These are phyloP conservation scores for Champsocephalus esox DNA, from an alignment of 2,797 vertebrate genomes.

Conservation along the genomic window DNA sequence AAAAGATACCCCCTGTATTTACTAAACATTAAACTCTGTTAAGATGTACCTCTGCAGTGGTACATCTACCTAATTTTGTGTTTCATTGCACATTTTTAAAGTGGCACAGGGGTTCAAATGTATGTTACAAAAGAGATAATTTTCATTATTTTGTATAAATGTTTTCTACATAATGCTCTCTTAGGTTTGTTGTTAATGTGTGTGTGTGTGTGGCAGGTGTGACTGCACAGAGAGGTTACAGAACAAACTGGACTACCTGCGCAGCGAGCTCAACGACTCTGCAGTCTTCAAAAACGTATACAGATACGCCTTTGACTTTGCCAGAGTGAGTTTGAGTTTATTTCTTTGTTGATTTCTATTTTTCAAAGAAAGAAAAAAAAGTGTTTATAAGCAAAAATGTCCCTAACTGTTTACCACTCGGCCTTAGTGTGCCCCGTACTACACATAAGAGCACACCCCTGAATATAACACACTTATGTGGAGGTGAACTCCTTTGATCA, in stretches of 20 bases:
- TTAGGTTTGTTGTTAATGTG: not conserved
- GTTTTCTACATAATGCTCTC: not conserved
- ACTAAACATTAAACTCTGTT: no score
- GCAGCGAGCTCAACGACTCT: slow-evolving; percentile 91
- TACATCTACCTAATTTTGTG: no score
- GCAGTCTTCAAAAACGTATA: slow-evolving; percentile 95
- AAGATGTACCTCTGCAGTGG: no score
- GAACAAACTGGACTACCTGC: slow-evolving; percentile 93
- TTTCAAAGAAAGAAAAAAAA: not conserved
- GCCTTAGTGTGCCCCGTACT: no score
- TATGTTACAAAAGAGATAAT: not conserved
- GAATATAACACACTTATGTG: no score
- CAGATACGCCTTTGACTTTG: slow-evolving; percentile 99
- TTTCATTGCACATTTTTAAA: no score
- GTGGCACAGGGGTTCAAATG: not conserved
- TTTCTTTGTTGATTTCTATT: not conserved
- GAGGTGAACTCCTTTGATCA: no score
- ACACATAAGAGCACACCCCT: no score
- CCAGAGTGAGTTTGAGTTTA: slow-evolving; percentile 87
- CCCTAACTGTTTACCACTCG: no score
- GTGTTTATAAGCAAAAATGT: no score
- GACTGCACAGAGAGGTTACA: slow-evolving; percentile 95
- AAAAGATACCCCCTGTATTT: no score
- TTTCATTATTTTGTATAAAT: not conserved
- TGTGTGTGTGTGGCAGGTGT: slow-evolving; percentile 81